phyloP scores from a whole-genome alignment of 1,140 invertebrate species.

The Lutraria rhynchaena region DNA sequence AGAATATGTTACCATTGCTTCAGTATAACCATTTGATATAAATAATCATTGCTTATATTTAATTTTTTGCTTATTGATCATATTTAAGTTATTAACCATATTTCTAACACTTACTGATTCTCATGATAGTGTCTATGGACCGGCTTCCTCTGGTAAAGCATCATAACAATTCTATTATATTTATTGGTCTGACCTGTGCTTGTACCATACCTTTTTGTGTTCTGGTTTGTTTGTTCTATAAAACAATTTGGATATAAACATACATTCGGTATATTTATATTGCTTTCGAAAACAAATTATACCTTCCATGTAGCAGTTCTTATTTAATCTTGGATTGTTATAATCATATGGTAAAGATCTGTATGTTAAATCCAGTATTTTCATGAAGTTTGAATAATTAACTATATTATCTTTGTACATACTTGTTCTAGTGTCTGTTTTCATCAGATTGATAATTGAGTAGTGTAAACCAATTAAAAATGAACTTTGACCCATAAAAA shows the following conservation, averaged over 20 bases:
- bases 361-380: too few relatives aligned
- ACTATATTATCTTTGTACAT: too few relatives aligned
- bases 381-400: too few relatives aligned
- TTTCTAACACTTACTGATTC: neutral
- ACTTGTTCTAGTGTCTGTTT: too few relatives aligned
- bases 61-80: neutral
- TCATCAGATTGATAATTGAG: too few relatives aligned
- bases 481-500: too few relatives aligned
- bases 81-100: neutral
- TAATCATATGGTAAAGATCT: too few relatives aligned
- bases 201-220: neutral
- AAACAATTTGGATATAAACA: neutral
- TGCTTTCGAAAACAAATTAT: too few relatives aligned
- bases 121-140: neutral
- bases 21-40: neutral
- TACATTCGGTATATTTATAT: too few relatives aligned
- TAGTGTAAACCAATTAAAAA: too few relatives aligned
- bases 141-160: neutral
- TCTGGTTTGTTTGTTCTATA: neutral
- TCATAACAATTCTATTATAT: neutral
- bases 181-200: neutral
- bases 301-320: too few relatives aligned
- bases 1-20: neutral
- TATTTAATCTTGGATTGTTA: too few relatives aligned
- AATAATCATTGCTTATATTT: slow-evolving; percentile 21